Evolutionary conservation across 2,888 invertebrate species (phyloP).

Genomic region (Tyria jacobaeae): DNA sequence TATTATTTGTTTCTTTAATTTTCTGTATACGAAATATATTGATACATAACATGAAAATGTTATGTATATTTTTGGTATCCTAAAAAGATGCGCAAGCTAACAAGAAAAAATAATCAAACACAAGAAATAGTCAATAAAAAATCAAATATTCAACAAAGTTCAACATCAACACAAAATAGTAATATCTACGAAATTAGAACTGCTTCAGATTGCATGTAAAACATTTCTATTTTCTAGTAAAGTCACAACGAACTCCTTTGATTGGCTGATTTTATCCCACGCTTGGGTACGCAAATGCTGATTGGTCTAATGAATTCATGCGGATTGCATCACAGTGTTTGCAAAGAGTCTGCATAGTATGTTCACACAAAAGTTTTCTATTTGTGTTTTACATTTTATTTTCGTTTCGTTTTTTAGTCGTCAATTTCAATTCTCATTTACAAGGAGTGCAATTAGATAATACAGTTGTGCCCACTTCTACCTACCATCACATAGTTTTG

Average conservation of each 20-base stretch:
- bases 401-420: too few relatives aligned
- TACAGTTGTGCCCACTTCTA: too few relatives aligned
- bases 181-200: not conserved
- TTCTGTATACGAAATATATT: too few relatives aligned
- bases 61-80: too few relatives aligned
- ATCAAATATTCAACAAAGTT: not conserved
- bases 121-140: not conserved
- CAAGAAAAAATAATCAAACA: too few relatives aligned
- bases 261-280: slow-evolving; percentile 52
- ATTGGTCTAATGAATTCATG: slow-evolving; percentile 64
- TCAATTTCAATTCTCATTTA: not conserved
- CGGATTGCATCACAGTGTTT: slow-evolving; percentile 55
- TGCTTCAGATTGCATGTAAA: slow-evolving; percentile 25
- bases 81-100: too few relatives aligned
- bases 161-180: not conserved
- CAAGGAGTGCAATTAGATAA: too few relatives aligned
- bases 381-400: not conserved
- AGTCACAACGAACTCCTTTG: slow-evolving; percentile 49
- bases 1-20: too few relatives aligned
- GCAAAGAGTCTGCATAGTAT: slow-evolving; percentile 35
- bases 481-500: too few relatives aligned
- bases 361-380: slow-evolving; percentile 30
- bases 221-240: slow-evolving; percentile 44
- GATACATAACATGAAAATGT: too few relatives aligned
- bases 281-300: slow-evolving; percentile 54